Base-by-base conservation (phyloP, 2,113 vertebrate genomes). In the Procavia capensis region DNA sequence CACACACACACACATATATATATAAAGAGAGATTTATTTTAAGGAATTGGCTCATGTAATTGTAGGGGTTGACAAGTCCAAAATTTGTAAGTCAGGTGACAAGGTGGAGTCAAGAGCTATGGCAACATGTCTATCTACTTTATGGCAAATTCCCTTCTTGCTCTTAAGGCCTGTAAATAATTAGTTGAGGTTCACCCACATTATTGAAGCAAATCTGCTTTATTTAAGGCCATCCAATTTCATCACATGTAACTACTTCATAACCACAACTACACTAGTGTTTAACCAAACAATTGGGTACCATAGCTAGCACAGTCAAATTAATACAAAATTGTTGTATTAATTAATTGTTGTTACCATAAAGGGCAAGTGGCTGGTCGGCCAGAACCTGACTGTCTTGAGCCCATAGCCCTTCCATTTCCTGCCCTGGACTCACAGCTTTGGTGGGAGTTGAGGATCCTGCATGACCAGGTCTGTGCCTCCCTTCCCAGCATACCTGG, bases 401-500 rank as follows among this genome's bases (percentile, higher is more conserved):
- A 83, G 72, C 4, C 80, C 39, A 13, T 4, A 27, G 9, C 74
- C 13, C 4, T 11, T 59, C 64, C 10, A 34, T 4, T 36, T 13
- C 43, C 74, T 82, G 70, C n/a, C 4, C 39, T 74, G 31, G 3
- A 25, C 74, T 43, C 39, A 41, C 22, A 13, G 24, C 39, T 39
- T 72, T 14, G 68, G 59, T 45, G 54, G 54, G 34, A n/a, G 66
- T 41, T 0, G 0, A 50, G 63, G 13, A 24, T 5, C 36, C 68
- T 24, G 27, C 63, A 61, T 95, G 72, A 96, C 3, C 6, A 13
- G 5, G 8, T 88, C 63, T 61, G 64, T 93, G 54, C 89, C 17
- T 24, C 66, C 86, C 94, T 75, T 97, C 98, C 68, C 98, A 99
- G 99, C 98, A 3, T 99, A 99, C 76, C 45, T 99, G 54, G 99